Conservation (phyloP, 2,797 vertebrate genomes). For the Ctenopoma multispine region DNA sequence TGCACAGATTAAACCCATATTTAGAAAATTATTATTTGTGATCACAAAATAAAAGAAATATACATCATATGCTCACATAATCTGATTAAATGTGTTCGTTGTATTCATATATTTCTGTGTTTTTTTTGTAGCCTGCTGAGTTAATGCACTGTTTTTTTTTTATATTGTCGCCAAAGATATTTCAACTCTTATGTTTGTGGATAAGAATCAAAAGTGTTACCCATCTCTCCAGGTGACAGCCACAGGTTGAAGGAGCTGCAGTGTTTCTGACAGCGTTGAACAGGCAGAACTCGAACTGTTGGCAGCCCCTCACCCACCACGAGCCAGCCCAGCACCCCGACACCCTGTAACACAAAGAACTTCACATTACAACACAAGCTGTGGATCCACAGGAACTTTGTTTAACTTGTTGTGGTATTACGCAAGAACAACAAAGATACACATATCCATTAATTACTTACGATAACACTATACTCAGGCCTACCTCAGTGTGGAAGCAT, state of each 20-base stretch:
- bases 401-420: neutral
- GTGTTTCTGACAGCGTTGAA: constrained; percentile 87
- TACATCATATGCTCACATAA: too few relatives aligned
- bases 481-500: neutral
- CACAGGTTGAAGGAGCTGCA: constrained; percentile 89
- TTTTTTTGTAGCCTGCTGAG: too few relatives aligned
- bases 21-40: too few relatives aligned
- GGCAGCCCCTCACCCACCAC: constrained; percentile 89
- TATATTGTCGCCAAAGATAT: too few relatives aligned
- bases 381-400: too few relatives aligned
- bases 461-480: neutral
- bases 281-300: constrained; percentile 86
- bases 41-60: too few relatives aligned
- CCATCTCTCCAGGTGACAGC: constrained; percentile 90
- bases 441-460: neutral
- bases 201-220: constrained; percentile 72
- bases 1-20: too few relatives aligned
- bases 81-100: too few relatives aligned
- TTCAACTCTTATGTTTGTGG: neutral
- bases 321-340: constrained; percentile 85
- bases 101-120: too few relatives aligned
- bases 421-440: neutral
- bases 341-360: constrained; percentile 81
- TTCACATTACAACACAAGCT: neutral
- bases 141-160: too few relatives aligned